Base-by-base conservation (phyloP, 2,888 invertebrate species). In the Abrostola triplasia region DNA sequence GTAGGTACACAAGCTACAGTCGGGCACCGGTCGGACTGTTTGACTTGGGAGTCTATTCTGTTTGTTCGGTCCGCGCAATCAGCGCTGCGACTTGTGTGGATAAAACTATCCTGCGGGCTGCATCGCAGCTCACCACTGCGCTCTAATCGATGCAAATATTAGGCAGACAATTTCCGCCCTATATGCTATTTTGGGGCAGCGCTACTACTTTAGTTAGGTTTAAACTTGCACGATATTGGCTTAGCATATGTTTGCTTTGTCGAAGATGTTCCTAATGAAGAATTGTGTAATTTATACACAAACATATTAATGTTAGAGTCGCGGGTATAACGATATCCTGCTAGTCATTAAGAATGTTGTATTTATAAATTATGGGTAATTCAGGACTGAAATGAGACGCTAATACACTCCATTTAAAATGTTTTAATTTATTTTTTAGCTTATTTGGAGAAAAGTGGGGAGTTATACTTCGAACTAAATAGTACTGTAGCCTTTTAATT, bases 1-100 rank as follows among this genome's bases (percentile, higher is more conserved):
- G 56, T 68, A 67, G 62, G 66, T 72, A 81, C 74, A 82, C 75
- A 75, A 66, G 50, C 65, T 70, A 65, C 73, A 77, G 77, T 73
- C 75, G 64, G 62, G 71, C 70, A 40, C 57, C 54, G 60, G 55
- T 41, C 57, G 61, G 59, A 58, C 67, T 87, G 77, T 91, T 88
- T 91, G 88, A 85, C 65, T 88, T 89, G 81, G 85, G 82, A 86
- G 73, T 84, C 81, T 62, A 77, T 73, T 70, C 72, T 89, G 85
- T 91, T 91, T 89, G 84, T 76, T 74, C 74, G 81, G 86, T 82
- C 82, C 84, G 85, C 80, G 87, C 89, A 90, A 91, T 91, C 90
- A 91, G 87, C 77, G 80, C 66, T 64, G 50, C 54, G 60, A 78
- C 73, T 80, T 74, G 68, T 67, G 67, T 66, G 56, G 58, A 58